Conservation (phyloP, 2,797 vertebrate genomes). For the Okamejei kenojei region DNA sequence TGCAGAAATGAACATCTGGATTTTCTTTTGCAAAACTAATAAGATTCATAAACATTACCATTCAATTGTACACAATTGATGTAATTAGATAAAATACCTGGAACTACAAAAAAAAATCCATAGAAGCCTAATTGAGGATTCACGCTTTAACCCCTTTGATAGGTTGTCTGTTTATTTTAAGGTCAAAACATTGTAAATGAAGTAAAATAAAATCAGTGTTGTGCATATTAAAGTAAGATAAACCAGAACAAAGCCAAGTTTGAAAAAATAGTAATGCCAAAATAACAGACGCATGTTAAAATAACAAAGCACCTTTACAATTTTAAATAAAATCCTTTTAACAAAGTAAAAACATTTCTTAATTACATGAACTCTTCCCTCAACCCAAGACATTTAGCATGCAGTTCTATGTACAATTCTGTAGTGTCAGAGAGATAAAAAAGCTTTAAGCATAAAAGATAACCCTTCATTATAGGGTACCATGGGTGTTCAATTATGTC, state of each 20-base stretch:
- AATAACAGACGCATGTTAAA: no score
- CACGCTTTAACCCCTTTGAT: no score
- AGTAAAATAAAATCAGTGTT: no score
- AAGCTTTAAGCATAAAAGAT: no score
- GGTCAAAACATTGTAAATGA: no score
- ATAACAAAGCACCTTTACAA: neutral
- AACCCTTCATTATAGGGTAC: neutral
- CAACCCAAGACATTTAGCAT: neutral
- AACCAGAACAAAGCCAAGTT: neutral
- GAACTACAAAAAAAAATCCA: neutral
- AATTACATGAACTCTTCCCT: neutral
- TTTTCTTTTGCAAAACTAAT: neutral
- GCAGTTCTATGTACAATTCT: neutral
- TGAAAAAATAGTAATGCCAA: neutral
- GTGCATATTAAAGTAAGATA: neutral
- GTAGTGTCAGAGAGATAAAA: neutral
- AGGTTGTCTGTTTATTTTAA: neutral
- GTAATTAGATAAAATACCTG: neutral
- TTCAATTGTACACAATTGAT: neutral
- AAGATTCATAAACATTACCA: neutral
- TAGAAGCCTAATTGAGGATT: neutral
- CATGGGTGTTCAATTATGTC: neutral
- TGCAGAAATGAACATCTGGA: conserved; percentile 35
- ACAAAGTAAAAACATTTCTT: neutral
- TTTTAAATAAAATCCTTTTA: neutral